A percentile compares a stretch with the other conserved stretches of the same genome.
Conservation (phyloP, 2,888 invertebrate genomes). For the Pachymerium ferrugineum region DNA sequence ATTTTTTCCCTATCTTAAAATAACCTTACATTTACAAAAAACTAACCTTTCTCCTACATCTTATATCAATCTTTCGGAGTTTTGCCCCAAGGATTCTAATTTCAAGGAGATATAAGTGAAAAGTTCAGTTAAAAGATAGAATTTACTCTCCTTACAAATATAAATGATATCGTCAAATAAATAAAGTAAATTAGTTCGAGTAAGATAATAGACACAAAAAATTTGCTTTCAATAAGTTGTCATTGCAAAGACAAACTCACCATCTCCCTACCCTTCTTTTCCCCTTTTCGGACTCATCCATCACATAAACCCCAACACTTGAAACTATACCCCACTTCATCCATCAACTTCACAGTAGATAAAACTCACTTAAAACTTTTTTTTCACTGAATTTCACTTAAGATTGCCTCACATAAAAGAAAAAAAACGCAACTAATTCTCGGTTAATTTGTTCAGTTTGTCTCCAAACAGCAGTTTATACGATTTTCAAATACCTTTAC, state of each 20-base stretch:
- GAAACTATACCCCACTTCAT: background rate
- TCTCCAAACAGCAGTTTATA: no score
- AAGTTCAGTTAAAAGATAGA: no score
- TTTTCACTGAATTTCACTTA: background rate
- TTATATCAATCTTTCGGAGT: no score
- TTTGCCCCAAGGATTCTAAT: background rate
- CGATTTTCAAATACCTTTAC: background rate
- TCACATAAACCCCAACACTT: background rate
- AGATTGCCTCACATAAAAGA: background rate
- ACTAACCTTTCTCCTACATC: no score
- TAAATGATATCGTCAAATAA: no score
- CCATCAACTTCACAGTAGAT: background rate
- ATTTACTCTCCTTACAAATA: no score
- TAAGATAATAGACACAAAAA: no score
- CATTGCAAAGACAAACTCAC: background rate
- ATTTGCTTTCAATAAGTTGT: background rate
- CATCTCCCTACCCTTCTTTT: background rate
- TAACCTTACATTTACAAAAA: background rate
- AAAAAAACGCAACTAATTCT: background rate
- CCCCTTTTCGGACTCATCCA: background rate
- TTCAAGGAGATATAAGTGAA: background rate
- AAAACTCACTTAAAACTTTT: background rate
- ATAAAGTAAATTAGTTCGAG: no score
- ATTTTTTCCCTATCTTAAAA: background rate
- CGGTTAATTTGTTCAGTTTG: background rate